Evolutionary conservation across 2,113 vertebrate species (phyloP), one percentile per base, ranked within the genome.

Genomic region (Rafetus swinhoei): DNA sequence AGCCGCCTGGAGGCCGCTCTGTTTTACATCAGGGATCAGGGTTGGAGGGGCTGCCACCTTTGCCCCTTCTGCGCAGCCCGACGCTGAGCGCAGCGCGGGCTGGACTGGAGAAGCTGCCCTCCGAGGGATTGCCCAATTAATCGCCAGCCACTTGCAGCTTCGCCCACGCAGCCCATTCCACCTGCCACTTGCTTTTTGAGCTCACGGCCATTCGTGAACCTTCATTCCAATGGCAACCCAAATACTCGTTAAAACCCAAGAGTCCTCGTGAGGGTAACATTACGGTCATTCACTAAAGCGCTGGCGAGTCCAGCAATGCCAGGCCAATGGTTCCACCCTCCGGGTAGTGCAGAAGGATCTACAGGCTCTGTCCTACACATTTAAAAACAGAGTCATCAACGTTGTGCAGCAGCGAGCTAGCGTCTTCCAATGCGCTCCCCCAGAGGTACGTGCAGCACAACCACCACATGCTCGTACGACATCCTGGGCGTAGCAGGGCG

Each of bases 231-330:
- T 11, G 25, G 84, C 91, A 93, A 92, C 53, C 7, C 60, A 91
- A 91, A 86, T 84, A 95, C 95, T 94, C 93, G 94, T 29, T 60
- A 15, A 60, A 82, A 74, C 54, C 54, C 69, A 2, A 56, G 88
- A 93, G 85, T 39, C 69, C 94, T 88, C 94, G 94, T 95, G 95
- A 96, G 91, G 86, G 72, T 72, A 85, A 93, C 55, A 27, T 45
- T 84, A 62, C 24, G 84, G 89, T 82, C 90, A 94, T 94, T 95
- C 94, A 90, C 87, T 93, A 93, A 79, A 89, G n/a, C 16, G 85
- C 79, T 13, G 85, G 94, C 94, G 89, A 96, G 95, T 81, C 79
- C 91, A 94, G 88, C 81, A 84, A 83, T 91, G 86, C 93, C 94
- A 85, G 29, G 88, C n/a, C 15, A 21, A 62, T 60, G 57, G 80